A percentile compares a stretch with the other conserved stretches of the same genome.
phyloP scores from a whole-genome alignment of 2,797 vertebrate species.

The Momotus momota region DNA sequence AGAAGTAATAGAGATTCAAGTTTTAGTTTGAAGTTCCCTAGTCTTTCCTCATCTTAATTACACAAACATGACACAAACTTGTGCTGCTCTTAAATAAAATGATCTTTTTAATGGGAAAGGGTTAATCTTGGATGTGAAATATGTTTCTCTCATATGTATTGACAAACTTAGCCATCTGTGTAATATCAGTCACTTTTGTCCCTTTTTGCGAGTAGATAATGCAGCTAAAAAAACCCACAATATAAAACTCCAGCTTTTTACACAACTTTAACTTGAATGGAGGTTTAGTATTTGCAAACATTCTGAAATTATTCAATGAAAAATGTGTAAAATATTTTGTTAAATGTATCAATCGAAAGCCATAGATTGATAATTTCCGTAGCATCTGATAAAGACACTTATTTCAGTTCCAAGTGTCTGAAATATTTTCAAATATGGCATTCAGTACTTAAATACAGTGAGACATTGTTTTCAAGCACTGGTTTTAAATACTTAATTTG shows the following conservation, averaged over 20 bases:
- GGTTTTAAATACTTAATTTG: conserved; percentile 46
- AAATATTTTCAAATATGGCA: background rate
- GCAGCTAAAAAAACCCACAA: background rate
- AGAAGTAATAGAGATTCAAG: background rate
- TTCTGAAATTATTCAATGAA: background rate
- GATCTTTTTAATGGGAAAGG: background rate
- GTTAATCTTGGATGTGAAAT: background rate
- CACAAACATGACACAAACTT: background rate
- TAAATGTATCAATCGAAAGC: background rate
- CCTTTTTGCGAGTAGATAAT: background rate
- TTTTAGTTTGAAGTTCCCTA: background rate
- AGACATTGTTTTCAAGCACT: background rate
- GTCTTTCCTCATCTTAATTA: background rate
- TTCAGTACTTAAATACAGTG: background rate
- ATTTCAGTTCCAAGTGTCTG: background rate
- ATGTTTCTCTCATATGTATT: background rate
- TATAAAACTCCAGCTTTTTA: background rate
- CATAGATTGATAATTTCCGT: background rate
- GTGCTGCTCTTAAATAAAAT: background rate
- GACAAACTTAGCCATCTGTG: background rate
- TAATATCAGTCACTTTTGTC: background rate
- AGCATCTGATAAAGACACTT: background rate
- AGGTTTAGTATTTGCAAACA: background rate
- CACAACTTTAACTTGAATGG: background rate
- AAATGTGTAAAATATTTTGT: background rate